Evolutionary conservation across 2,797 vertebrate genomes (phyloP).

Genomic region (Psittacula derbiana): DNA sequence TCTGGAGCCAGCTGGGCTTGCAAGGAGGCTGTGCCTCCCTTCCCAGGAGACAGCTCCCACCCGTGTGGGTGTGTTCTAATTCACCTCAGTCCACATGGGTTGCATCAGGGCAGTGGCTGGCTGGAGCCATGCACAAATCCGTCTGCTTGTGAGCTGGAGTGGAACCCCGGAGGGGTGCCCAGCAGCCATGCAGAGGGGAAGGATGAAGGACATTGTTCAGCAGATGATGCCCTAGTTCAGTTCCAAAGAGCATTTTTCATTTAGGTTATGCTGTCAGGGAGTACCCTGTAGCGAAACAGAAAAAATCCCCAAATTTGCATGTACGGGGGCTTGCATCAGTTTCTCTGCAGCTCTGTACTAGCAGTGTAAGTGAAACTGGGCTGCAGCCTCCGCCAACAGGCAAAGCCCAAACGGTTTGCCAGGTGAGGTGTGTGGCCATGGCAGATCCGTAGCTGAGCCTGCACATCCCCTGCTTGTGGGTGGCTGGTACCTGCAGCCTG

Average conservation of each 20-base stretch:
- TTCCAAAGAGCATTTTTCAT: not conserved
- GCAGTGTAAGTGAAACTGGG: not conserved
- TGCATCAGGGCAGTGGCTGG: not conserved
- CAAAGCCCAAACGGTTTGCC: not conserved
- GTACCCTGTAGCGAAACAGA: not conserved
- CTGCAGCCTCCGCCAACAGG: not conserved
- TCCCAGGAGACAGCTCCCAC: accelerated
- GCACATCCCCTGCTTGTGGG: accelerated
- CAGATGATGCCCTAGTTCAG: not conserved
- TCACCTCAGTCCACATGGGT: not conserved
- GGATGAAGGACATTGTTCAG: not conserved
- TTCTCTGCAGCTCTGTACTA: not conserved
- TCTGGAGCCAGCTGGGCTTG: not conserved
- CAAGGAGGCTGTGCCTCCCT: not conserved
- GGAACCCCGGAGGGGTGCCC: not conserved
- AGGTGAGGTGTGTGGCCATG: accelerated
- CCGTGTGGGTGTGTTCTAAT: not conserved
- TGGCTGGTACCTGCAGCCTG: not conserved
- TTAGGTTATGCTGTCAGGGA: slow-evolving; percentile 16
- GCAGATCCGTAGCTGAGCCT: not conserved
- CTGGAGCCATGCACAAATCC: not conserved
- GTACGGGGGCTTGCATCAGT: not conserved
- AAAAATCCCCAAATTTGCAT: not conserved
- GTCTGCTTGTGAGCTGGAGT: not conserved
- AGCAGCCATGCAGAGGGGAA: not conserved